Percentiles rank a stretch among this genome's conserved stretches.
These are phyloP conservation scores for Camelus bactrianus DNA, from an alignment of 2,113 vertebrate genomes.

Conservation along the genomic window DNA sequence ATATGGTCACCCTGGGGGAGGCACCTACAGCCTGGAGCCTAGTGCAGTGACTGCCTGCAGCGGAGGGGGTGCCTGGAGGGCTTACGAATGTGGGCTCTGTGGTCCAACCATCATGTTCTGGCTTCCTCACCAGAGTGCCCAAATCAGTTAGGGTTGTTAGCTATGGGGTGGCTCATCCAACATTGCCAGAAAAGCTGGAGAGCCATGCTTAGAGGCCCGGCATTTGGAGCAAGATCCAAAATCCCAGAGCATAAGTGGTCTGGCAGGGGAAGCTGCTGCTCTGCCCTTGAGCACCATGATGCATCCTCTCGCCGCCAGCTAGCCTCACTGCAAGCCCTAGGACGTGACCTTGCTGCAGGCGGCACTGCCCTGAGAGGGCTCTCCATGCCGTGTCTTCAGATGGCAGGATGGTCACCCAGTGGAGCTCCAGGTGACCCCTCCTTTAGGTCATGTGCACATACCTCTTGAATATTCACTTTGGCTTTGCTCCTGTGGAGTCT, in stretches of 20 bases:
- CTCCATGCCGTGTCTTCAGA: background rate
- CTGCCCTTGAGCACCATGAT: background rate
- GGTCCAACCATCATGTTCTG: background rate
- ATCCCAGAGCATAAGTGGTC: background rate
- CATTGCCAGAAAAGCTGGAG: background rate
- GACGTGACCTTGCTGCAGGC: background rate
- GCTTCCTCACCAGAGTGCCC: background rate
- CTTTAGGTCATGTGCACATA: background rate
- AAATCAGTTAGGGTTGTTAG: background rate
- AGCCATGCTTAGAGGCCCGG: background rate
- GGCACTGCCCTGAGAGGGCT: background rate
- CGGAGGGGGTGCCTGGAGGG: accelerated
- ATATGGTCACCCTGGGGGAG: background rate
- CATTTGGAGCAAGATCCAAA: background rate
- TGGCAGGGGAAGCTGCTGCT: accelerated
- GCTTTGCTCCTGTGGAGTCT: background rate
- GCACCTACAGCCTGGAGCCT: too few species aligned
- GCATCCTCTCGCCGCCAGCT: background rate
- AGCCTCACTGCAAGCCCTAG: too few species aligned
- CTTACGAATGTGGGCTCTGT: background rate
- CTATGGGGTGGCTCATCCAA: background rate
- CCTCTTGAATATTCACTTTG: background rate
- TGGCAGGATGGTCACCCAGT: background rate
- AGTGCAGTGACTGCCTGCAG: accelerated
- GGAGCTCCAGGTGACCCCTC: background rate